Percentiles rank a stretch among this genome's conserved stretches.
phyloP scores from a whole-genome alignment of 2,113 vertebrate species.

The Rhineura floridana region DNA sequence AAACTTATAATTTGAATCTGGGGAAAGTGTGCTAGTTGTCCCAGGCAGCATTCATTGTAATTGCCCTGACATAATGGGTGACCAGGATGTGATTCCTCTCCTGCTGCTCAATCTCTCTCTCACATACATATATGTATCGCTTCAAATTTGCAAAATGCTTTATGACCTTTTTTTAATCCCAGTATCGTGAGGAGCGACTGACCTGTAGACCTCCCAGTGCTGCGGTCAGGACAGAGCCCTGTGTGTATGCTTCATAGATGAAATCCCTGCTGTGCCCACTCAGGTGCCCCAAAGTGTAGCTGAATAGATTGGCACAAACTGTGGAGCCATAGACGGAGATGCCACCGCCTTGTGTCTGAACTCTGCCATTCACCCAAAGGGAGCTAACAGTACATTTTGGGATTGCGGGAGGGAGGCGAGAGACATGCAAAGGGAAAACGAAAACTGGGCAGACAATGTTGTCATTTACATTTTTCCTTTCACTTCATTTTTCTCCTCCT shows the following conservation, averaged over 20 bases:
- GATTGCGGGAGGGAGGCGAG: no score
- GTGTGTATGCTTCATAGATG: no score
- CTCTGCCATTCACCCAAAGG: background rate
- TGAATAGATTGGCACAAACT: no score
- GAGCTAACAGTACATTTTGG: no score
- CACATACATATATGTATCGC: no score
- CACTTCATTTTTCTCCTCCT: background rate
- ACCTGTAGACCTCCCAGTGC: background rate
- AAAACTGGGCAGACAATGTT: background rate
- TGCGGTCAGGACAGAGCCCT: no score
- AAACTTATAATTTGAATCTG: background rate
- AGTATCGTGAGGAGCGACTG: background rate
- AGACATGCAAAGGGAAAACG: no score
- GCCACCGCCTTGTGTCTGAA: no score
- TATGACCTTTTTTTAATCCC: background rate
- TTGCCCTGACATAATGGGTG: background rate
- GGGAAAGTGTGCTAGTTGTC: background rate
- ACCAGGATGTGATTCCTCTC: background rate
- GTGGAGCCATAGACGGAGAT: no score
- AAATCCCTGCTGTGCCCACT: no score
- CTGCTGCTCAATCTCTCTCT: no score
- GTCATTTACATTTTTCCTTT: background rate
- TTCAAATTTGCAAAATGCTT: background rate
- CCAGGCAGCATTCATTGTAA: background rate
- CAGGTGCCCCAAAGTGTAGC: no score